Evolutionary conservation across 2,888 invertebrate genomes (phyloP), one percentile per base, ranked within the genome.

Genomic region (Alviniconcha strummeri): DNA sequence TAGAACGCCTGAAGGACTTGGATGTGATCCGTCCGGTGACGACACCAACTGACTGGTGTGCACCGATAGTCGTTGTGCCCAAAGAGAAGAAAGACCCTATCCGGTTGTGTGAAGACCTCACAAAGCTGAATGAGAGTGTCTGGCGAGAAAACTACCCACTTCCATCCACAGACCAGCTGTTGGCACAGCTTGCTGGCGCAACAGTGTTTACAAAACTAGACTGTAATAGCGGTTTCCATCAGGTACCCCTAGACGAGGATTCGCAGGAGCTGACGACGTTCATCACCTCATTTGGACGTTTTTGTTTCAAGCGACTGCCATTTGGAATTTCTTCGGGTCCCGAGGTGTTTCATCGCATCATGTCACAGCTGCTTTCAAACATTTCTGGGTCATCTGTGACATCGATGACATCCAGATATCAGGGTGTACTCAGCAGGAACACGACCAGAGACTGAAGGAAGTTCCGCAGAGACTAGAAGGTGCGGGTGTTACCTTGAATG

Each of bases 341-440:
- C 5, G 81, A 84, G 52, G 64, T 81, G 3, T 81, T 84, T 69
- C 84, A 81, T 1, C 54, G 81, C 52, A 54, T 60, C 17, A 81
- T 81, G 81, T 13, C 17, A 57, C 52, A 69, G 4, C 55, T 80
- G 6, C 56, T 80, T n/a, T 19, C 56, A 57, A 84, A 84, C 52
- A 60, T 60, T 8, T 11, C 60, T 8, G 60, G 60, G 86, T 86
- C 7, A 19, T 87, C 9, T 85, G 64, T 81, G 82, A 87, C 76
- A 88, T 87, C 81, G 85, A 88, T 77, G 87, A 88, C 71, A 83
- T 87, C 9, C 81, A 87, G 13, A 60, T 60, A 19, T 67, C 69
- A 81, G 75, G 60, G 8, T 11, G 52, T 15, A 60, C 19, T 17
- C 57, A 36, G 55, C 6, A 72, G 54, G 69, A 74, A 4, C 75